Base-by-base conservation (phyloP, 2,797 vertebrate genomes). In the Urophycis tenuis region DNA sequence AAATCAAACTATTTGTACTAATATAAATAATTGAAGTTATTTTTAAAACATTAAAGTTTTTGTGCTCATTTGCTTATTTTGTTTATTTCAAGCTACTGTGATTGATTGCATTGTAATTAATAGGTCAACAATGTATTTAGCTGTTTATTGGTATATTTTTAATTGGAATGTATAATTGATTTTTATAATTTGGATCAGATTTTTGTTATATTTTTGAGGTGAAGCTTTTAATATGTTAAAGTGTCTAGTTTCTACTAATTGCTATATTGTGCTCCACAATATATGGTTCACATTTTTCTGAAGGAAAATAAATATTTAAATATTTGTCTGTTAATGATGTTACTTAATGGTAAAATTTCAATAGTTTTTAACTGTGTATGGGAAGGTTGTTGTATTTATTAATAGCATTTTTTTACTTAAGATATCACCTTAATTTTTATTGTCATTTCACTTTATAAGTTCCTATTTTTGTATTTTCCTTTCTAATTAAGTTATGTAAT, bases 171-270 rank as follows among this genome's bases (percentile, higher is more conserved):
- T 98, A 98, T 97, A 99, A 98, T 98, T 99, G 96, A 96, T 98
- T 99, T 98, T 99, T 99, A 98, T 99, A 98, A 99, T 98, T 98
- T 98, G 96, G 96, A 98, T 98, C 96, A 99, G 96, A 99, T 99
- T 98, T 99, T 97, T 98, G 96, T 99, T 99, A 98, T 99, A 99
- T 99, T 99, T 99, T 95, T 99, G 96, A 99, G 96, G 96, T 99
- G 97, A 98, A 99, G 97, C 96, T 98, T 98, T 98, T 99, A 99
- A 98, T 97, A 98, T 98, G 97, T 99, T 97, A 94, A 95, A 97
- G 95, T 98, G 96, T 98, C 96, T 99, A 98, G 96, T 99, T 99
- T 99, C 97, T 99, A 99, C 97, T 98, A 98, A 98, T 98, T 96
- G 96, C 96, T 98, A 97, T 97, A 98, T 96, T 97, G 96, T 98